Evolutionary conservation across 2,888 invertebrate species (phyloP).

Genomic region (Dicyrtomina minuta): DNA sequence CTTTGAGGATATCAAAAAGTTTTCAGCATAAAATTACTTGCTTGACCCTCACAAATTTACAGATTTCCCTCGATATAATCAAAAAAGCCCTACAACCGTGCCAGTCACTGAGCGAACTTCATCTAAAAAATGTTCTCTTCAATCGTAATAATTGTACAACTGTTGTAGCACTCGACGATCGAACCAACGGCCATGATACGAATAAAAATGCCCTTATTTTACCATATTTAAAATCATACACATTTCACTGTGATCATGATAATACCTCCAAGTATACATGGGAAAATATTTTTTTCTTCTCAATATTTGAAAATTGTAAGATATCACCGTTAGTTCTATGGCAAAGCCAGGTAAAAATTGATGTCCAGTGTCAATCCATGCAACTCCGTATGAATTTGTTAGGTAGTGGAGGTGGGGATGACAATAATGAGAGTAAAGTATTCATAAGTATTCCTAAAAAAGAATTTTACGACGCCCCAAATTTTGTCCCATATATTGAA

Average conservation of each 20-base stretch:
- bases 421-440: background rate
- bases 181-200: too few relatives aligned
- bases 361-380: slow-evolving; percentile 6
- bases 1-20: slow-evolving; percentile 2
- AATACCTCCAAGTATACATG: slow-evolving; percentile 11
- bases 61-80: background rate
- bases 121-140: slow-evolving; percentile 6
- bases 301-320: background rate
- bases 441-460: slow-evolving; percentile 7
- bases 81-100: slow-evolving; percentile 17
- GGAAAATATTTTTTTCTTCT: slow-evolving; percentile 17
- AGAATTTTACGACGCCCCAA: slow-evolving; percentile 21
- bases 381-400: background rate
- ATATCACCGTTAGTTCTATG: background rate
- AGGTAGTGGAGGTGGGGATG: too few relatives aligned
- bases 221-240: slow-evolving; percentile 4
- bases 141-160: too few relatives aligned
- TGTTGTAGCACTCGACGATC: too few relatives aligned
- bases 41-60: background rate
- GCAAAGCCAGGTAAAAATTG: background rate
- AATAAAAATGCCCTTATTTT: background rate
- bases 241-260: slow-evolving; percentile 2
- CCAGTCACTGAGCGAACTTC: background rate
- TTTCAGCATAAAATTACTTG: slow-evolving; percentile 1
- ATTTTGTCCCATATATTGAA: slow-evolving; percentile 7